Conservation (phyloP, 2,888 invertebrate species). For the Epiblema foenella region DNA sequence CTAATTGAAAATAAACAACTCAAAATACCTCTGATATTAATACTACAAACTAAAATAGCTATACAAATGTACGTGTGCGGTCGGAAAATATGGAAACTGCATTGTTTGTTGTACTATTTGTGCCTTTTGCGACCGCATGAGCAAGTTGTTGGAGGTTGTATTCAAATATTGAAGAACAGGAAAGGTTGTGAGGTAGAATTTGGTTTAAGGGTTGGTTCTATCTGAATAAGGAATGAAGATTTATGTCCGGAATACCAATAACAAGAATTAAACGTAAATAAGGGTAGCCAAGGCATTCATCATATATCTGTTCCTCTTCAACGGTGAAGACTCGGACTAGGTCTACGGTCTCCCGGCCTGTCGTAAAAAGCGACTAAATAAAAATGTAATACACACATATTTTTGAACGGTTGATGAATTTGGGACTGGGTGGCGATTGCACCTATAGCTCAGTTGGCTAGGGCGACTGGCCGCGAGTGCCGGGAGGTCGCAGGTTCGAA, state of each 20-base stretch:
- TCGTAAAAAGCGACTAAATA: too few species aligned
- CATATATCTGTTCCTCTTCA: too few species aligned
- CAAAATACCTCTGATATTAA: constrained; percentile 3
- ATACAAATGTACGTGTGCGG: constrained; percentile 4
- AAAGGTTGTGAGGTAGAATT: background rate
- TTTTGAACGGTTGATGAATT: too few species aligned
- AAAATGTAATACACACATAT: too few species aligned
- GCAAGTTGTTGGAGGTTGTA: constrained; percentile 19
- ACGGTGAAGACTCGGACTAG: too few species aligned
- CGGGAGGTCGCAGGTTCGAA: too few species aligned
- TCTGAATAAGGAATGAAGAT: constrained; percentile 12
- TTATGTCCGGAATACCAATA: background rate
- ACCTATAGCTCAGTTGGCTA: too few species aligned
- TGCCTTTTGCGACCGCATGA: background rate
- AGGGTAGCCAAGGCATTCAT: background rate
- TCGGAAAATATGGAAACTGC: background rate
- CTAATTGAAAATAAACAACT: background rate
- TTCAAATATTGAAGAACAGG: constrained; percentile 14
- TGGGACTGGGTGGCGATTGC: too few species aligned
- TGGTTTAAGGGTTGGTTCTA: background rate
- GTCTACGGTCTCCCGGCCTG: too few species aligned
- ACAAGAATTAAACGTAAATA: background rate
- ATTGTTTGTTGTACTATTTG: background rate
- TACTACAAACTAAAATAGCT: background rate
- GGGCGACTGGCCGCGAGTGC: too few species aligned